phyloP scores from a whole-genome alignment of 2,888 invertebrate genomes.

The Pecten maximus region DNA sequence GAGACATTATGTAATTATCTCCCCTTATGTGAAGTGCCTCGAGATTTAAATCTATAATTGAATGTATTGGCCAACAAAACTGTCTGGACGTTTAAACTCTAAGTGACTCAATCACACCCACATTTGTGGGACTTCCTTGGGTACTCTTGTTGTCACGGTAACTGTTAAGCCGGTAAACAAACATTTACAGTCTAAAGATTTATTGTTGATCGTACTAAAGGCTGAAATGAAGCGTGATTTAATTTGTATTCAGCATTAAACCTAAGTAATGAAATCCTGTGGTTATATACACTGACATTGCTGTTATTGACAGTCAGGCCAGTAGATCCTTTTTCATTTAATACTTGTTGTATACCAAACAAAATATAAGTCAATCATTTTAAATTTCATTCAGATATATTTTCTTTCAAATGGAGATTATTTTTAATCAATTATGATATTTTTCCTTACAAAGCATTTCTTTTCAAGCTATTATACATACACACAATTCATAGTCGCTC shows the following conservation, averaged over 20 bases:
- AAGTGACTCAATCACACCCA: neutral
- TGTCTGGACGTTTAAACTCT: neutral
- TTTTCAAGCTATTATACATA: no score
- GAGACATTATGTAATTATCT: slow-evolving; percentile 26
- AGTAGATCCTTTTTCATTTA: neutral
- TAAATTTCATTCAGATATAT: no score
- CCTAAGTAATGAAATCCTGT: neutral
- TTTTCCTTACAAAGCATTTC: no score
- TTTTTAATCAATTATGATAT: no score
- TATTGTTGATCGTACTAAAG: neutral
- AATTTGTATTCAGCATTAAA: neutral
- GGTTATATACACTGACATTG: neutral
- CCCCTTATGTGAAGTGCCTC: neutral
- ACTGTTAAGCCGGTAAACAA: neutral
- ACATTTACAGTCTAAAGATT: neutral
- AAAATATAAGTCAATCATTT: neutral
- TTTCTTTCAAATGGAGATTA: no score
- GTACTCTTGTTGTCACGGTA: neutral
- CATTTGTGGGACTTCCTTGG: neutral
- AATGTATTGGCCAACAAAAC: neutral
- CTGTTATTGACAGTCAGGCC: neutral
- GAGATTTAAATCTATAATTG: slow-evolving; percentile 26
- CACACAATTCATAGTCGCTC: no score
- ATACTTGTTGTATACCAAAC: neutral
- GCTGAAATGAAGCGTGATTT: neutral